Evolutionary conservation across 2,888 invertebrate genomes (phyloP), one percentile per base, ranked within the genome.

Genomic region (Drosophila peninsularis): DNA sequence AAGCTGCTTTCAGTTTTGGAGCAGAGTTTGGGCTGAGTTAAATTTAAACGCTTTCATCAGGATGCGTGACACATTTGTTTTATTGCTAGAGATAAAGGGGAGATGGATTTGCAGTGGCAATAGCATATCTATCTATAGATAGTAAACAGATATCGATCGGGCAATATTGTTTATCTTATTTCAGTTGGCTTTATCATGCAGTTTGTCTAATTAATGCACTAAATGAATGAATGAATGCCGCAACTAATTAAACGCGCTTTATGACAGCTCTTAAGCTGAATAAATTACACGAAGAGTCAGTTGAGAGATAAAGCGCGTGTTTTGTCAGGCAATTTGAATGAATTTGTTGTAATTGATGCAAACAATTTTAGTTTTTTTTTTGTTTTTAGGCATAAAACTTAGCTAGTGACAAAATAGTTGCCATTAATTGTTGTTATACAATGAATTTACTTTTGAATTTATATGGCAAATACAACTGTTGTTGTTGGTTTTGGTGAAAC

Each of bases 331-430:
- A 67, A 73, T 77, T 78, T 71, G 67, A 61, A 69, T 53, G 64
- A 63, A 62, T 77, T 79, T 72, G 81, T 71, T 63, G 64, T 69
- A 79, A 73, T 80, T 68, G 78, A 82, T 81, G 83, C 79, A 54
- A 82, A 82, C 64, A 77, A 77, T 69, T 83, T 82, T 30, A 27
- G 17, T 37, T n/a, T 37, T 42, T 13, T 1, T 6, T 42, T 10
- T 30, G 21, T 9, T 82, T 76, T 82, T 86, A 82, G 80, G 78
- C 76, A 71, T 64, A 71, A 75, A 70, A 67, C 45, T 72, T 32
- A 60, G 75, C 68, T 69, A 68, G 82, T 80, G 84, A 85, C 80
- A 85, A 83, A 84, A 83, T 80, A 81, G 71, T 62, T 67, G 70
- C 68, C 69, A 82, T 85, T 82, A 83, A 85, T 85, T 82, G 77